Evolutionary conservation across 2,888 invertebrate genomes (phyloP), one percentile per base, ranked within the genome.

Genomic region (Chloroclystis v-ata): DNA sequence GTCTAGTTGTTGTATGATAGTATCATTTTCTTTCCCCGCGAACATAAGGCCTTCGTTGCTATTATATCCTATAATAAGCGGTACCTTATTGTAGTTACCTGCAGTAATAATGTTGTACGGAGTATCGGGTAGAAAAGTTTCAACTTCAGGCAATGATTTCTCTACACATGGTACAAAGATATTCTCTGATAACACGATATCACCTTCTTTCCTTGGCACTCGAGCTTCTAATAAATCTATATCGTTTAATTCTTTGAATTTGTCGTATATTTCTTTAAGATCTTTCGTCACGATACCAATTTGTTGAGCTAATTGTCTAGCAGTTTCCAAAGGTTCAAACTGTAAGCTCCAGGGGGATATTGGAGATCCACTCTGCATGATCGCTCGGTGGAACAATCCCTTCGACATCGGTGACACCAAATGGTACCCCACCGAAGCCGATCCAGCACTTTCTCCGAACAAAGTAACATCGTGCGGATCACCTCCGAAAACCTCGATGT

Each of bases 381-480:
- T 35, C 11, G 35, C 35, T 35, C 20, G 16, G 7, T 35, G 35
- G 20, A 35, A 35, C 11, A 35, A 16, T 20, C 20, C 20, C 20
- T 68, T 72, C 0, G 86, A 82, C 70, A 83, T 69, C 1, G 82
- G 79, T 1, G 86, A 85, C 1, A 84, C 10, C 10, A 84, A 30
- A 43, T 85, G 86, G 29, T 76, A 83, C 16, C 75, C 51, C 0
- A 84, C 82, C 0, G 86, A 73, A 0, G 83, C 75, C 0, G 84
- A 69, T 0, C 87, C 87, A n/a, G 87, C 87, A 33, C 85, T 86
- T 60, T 83, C 85, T 4, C 87, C 86, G 45, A 86, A 86, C 38
- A 86, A 63, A 0, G 84, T 84, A 0, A 86, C 62, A 50, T 78
- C 74, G 14, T 82, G 67, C 0, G 83, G 81, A 58, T 87, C 77